Evolutionary conservation across 2,888 invertebrate genomes (phyloP).

Genomic region (Pterostichus niger): DNA sequence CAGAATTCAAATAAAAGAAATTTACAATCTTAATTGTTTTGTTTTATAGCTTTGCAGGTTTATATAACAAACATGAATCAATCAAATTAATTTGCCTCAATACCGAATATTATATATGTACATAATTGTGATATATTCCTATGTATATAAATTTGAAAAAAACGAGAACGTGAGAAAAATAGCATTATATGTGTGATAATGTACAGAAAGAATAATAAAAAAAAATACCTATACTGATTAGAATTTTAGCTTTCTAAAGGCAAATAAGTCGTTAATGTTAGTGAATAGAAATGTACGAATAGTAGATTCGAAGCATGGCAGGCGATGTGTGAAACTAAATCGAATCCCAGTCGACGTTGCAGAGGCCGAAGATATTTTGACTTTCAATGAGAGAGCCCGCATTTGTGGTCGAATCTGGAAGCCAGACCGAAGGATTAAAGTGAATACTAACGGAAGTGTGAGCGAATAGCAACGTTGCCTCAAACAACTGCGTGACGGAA

Average conservation of each 20-base stretch:
- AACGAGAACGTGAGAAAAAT: no score
- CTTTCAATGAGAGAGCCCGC: slow-evolving; percentile 61
- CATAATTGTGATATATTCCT: no score
- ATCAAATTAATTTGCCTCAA: no score
- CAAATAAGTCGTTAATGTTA: slow-evolving; percentile 20
- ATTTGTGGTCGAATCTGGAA: slow-evolving; percentile 45
- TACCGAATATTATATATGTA: no score
- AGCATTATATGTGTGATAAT: no score
- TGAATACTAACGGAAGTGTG: slow-evolving; percentile 61
- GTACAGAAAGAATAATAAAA: no score
- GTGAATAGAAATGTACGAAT: slow-evolving; percentile 37
- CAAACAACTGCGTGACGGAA: slow-evolving; percentile 43
- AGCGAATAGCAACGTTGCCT: slow-evolving; percentile 32
- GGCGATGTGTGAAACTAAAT: slow-evolving; percentile 59
- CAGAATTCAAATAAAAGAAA: slow-evolving; percentile 37
- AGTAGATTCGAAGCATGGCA: slow-evolving; percentile 8
- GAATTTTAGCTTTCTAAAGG: not conserved
- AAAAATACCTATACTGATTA: not conserved
- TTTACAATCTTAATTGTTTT: slow-evolving; percentile 44
- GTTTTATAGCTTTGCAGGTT: slow-evolving; percentile 18
- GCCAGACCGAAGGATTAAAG: slow-evolving; percentile 38
- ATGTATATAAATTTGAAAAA: no score
- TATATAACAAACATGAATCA: no score
- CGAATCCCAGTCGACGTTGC: slow-evolving; percentile 35
- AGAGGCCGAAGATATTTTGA: slow-evolving; percentile 59